These are phyloP conservation scores for Myotis myotis DNA, from an alignment of 2,797 vertebrate species.

Conservation along the genomic window DNA sequence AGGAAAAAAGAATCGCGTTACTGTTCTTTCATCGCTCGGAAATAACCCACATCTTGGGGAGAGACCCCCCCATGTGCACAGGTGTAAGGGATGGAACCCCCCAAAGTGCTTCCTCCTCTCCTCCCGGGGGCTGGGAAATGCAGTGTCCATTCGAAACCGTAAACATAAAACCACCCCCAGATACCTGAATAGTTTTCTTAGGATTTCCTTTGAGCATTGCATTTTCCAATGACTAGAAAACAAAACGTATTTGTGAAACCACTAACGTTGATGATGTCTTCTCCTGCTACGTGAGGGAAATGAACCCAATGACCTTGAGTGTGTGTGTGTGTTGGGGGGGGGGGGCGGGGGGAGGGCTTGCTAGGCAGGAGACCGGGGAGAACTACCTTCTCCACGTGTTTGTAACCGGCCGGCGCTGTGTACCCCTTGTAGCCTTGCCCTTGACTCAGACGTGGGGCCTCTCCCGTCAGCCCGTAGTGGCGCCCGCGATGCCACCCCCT, in stretches of 20 bases:
- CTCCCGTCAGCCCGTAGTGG: neutral
- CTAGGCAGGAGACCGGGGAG: neutral
- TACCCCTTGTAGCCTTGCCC: neutral
- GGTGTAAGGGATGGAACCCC: neutral
- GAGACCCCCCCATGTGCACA: neutral
- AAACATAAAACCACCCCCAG: neutral
- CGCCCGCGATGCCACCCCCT: neutral
- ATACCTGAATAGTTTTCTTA: neutral
- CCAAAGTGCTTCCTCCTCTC: neutral
- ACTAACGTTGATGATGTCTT: neutral
- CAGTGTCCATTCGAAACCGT: neutral
- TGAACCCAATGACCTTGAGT: neutral
- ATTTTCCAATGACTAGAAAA: neutral
- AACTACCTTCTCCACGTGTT: neutral
- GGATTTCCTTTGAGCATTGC: neutral
- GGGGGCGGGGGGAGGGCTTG: accelerated
- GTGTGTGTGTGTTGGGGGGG: neutral
- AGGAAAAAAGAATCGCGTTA: neutral
- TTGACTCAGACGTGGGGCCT: neutral
- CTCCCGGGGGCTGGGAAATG: neutral
- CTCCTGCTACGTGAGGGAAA: neutral
- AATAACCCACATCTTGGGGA: neutral
- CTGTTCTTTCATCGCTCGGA: neutral
- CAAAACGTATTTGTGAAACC: neutral
- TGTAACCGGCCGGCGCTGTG: neutral